A percentile compares a stretch with the other conserved stretches of the same genome.
These are phyloP conservation scores for Gonatopus flavifemur DNA, from an alignment of 1,140 invertebrate genomes.

Conservation along the genomic window DNA sequence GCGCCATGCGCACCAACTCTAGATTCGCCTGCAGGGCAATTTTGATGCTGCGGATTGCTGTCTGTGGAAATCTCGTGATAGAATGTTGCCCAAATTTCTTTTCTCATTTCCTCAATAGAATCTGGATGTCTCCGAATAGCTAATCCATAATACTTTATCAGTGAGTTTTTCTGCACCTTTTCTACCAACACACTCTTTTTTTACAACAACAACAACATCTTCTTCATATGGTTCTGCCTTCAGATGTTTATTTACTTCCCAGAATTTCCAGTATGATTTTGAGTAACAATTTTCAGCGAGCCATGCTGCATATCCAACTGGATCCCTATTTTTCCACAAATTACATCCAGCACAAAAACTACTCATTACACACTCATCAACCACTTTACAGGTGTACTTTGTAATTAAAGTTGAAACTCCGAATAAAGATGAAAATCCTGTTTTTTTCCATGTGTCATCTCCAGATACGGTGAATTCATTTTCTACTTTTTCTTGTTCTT, in stretches of 20 bases:
- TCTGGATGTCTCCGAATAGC: too few species aligned
- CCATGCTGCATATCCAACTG: constrained; percentile 10
- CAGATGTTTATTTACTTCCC: constrained; percentile 5
- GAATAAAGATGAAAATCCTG: constrained; percentile 23
- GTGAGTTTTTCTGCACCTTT: constrained; percentile 28
- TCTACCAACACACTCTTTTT: too few species aligned
- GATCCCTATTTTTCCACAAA: constrained; percentile 12
- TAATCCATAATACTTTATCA: too few species aligned
- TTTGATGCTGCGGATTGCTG: constrained; percentile 15
- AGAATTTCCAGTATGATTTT: too few species aligned
- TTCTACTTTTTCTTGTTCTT: constrained; percentile 13
- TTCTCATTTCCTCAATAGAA: background rate
- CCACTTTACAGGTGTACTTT: constrained; percentile 22
- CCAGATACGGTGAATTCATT: constrained; percentile 18
- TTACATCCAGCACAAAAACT: constrained; percentile 17
- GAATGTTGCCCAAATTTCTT: constrained; percentile 8
- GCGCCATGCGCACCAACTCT: constrained; percentile 13
- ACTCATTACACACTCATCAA: constrained; percentile 19
- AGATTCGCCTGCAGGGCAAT: constrained; percentile 15
- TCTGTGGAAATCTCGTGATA: constrained; percentile 22
- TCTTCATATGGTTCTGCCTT: constrained; percentile 11
- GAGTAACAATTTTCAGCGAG: constrained; percentile 3
- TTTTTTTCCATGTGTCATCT: too few species aligned
- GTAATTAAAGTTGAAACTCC: constrained; percentile 22
- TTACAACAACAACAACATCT: constrained; percentile 12